Evolutionary conservation across 2,888 invertebrate genomes (phyloP), one percentile per base, ranked within the genome.

Genomic region (Epirrhoe alternata): DNA sequence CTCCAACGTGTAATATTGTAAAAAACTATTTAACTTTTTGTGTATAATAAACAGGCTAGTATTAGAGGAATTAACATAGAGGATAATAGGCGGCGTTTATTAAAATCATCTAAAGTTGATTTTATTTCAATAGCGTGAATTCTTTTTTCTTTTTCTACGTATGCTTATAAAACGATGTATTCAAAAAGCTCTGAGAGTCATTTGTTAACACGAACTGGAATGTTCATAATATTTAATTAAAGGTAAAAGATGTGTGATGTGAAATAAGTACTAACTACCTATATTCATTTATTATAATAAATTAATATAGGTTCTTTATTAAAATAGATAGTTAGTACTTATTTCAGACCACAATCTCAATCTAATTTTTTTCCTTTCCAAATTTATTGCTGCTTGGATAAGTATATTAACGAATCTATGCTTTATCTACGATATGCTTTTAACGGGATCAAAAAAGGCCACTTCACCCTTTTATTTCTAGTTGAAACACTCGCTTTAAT

Each of bases 1-100:
- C 69, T 72, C 67, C 68, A 71, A 70, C 70, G 71, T 52, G 64
- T 24, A 72, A 67, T 75, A 74, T 58, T 64, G 47, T 55, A 63
- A 73, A 73, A 73, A 74, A 75, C 57, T 45, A 50, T 49, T 67
- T 53, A 55, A 47, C 47, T 70, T 69, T 71, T 68, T 69, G 64
- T 47, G 38, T 10, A 55, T 55, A 42, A 38, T 62, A 67, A 72
- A 64, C 66, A 52, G 64, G 55, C 64, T 51, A 61, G 71, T 70
- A 57, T 61, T 58, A 67, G 57, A 69, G 38, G 14, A 55, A 71
- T 71, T 72, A 66, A 52, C 67, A 66, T 73, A 68, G 45, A 47
- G 47, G 14, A 51, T 38, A 30, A 31, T 57, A 50, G 14, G 31
- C 42, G 17, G 17, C 12, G 54, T n/a, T 58, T 51, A 50, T 24